A percentile compares a stretch with the other conserved stretches of the same genome.
phyloP scores from a whole-genome alignment of 2,797 vertebrate genomes.

The Cossypha heuglini region DNA sequence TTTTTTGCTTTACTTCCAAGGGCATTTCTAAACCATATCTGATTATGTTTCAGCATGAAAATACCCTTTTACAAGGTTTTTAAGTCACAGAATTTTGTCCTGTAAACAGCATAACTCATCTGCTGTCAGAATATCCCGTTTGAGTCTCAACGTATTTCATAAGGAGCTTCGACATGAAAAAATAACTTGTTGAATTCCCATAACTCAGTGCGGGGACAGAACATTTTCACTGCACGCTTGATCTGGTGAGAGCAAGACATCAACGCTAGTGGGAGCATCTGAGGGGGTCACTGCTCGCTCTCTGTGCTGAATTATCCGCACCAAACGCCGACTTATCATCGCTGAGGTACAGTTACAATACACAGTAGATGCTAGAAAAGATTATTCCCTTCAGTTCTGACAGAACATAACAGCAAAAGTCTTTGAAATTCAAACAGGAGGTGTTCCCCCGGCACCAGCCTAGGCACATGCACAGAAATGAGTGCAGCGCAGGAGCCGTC shows the following conservation, averaged over 20 bases:
- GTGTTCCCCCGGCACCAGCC: too few relatives aligned
- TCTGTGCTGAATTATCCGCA: too few relatives aligned
- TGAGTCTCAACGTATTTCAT: neutral
- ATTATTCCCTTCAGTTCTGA: neutral
- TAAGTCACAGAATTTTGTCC: neutral
- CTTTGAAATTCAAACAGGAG: neutral
- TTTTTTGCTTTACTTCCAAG: neutral
- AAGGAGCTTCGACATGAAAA: neutral
- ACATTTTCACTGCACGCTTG: neutral
- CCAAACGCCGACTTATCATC: too few relatives aligned
- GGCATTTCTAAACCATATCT: neutral
- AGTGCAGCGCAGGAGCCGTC: neutral
- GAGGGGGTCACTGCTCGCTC: too few relatives aligned
- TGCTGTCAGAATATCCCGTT: neutral
- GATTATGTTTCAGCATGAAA: neutral
- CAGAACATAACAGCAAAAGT: neutral
- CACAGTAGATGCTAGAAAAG: too few relatives aligned
- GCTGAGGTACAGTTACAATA: too few relatives aligned
- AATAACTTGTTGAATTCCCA: accelerated
- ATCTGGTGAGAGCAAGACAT: neutral
- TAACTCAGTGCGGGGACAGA: neutral
- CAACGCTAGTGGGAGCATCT: neutral
- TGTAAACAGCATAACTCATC: accelerated
- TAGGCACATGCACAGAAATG: accelerated
- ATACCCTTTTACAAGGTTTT: neutral